Percentiles rank a stretch among this genome's conserved stretches.
phyloP scores from a whole-genome alignment of 2,888 invertebrate genomes.

The Lamproptera curius region DNA sequence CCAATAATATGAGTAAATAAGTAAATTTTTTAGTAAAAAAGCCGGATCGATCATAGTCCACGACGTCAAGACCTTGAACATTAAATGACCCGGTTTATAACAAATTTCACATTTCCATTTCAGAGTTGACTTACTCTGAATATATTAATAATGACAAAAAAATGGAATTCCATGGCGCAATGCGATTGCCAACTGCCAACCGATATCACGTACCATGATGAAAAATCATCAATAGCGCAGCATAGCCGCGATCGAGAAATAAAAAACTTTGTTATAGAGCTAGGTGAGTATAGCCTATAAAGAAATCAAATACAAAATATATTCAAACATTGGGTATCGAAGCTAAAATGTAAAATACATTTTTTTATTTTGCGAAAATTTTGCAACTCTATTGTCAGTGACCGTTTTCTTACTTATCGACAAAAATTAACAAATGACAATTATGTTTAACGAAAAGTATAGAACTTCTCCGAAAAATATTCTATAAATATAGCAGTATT shows the following conservation, averaged over 20 bases:
- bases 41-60: neutral
- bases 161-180: neutral
- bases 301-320: too few species aligned
- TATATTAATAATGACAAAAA: neutral
- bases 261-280: too few species aligned
- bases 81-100: neutral
- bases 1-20: neutral
- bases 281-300: too few species aligned
- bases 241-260: neutral
- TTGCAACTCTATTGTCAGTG: too few species aligned
- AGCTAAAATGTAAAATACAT: too few species aligned
- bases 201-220: conserved; percentile 5
- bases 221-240: neutral
- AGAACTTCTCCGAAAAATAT: too few species aligned
- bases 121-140: neutral
- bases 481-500: too few species aligned
- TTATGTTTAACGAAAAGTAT: too few species aligned
- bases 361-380: too few species aligned
- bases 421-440: neutral
- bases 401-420: neutral
- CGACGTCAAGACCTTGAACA: neutral
- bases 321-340: too few species aligned
- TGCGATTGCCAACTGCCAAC: neutral
- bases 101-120: neutral
- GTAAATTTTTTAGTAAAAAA: neutral